These are phyloP conservation scores for Standfussiana lucernea DNA, from an alignment of 2,888 invertebrate species.

Conservation along the genomic window DNA sequence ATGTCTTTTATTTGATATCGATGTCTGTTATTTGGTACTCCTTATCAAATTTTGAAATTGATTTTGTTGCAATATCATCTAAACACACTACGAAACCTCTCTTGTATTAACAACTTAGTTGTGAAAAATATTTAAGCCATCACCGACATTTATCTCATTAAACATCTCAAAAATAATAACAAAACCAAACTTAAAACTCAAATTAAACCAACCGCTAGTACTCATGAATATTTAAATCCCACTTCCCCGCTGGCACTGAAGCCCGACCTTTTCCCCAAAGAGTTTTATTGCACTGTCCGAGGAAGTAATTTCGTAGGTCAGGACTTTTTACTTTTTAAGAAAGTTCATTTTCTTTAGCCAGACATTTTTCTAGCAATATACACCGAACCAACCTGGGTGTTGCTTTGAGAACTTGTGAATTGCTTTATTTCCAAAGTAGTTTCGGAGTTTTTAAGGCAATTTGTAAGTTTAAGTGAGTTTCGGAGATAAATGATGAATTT, in stretches of 20 bases:
- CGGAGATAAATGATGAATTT: constrained; percentile 50
- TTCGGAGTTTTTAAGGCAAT: constrained; percentile 64
- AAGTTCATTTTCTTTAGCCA: constrained; percentile 87
- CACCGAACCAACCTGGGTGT: constrained; percentile 72
- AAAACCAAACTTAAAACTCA: background rate
- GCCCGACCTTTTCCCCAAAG: constrained; percentile 82
- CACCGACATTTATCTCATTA: background rate
- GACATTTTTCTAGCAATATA: constrained; percentile 84
- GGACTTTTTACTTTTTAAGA: constrained; percentile 90
- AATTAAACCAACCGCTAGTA: constrained; percentile 8
- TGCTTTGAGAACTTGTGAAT: constrained; percentile 68
- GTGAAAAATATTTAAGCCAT: background rate
- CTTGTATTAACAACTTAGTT: background rate
- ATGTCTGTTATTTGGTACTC: background rate
- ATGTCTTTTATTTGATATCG: no score
- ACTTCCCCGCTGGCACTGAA: constrained; percentile 66
- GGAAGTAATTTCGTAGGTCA: constrained; percentile 90
- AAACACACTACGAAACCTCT: background rate
- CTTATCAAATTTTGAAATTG: background rate
- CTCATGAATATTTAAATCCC: constrained; percentile 42
- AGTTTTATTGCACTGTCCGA: constrained; percentile 90
- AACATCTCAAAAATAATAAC: background rate
- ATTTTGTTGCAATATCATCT: background rate
- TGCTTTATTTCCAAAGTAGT: constrained; percentile 65
- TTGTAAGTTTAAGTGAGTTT: constrained; percentile 69